phyloP scores from a whole-genome alignment of 2,888 invertebrate species.

The Danaus chrysippus region DNA sequence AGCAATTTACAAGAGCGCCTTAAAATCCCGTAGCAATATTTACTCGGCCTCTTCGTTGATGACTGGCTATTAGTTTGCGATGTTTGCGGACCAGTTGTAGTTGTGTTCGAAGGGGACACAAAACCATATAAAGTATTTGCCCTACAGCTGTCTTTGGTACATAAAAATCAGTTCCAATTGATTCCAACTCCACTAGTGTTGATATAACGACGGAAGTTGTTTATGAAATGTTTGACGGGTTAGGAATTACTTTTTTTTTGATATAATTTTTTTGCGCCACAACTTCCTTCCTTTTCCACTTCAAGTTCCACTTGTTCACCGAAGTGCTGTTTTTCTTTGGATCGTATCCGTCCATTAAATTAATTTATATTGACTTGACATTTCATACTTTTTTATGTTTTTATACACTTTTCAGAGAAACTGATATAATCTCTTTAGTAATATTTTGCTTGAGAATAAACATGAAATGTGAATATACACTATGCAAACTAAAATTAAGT shows the following conservation, averaged over 20 bases:
- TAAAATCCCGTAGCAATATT: slow-evolving; percentile 50
- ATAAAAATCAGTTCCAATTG: slow-evolving; percentile 56
- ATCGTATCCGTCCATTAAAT: slow-evolving; percentile 7
- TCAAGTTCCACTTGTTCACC: slow-evolving; percentile 14
- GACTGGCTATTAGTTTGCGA: slow-evolving; percentile 46
- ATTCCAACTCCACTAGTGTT: slow-evolving; percentile 39
- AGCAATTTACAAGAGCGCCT: slow-evolving; percentile 32
- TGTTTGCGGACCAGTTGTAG: slow-evolving; percentile 39
- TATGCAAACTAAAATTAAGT: no score
- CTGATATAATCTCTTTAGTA: no score
- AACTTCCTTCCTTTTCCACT: slow-evolving; percentile 14
- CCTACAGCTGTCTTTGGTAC: slow-evolving; percentile 26
- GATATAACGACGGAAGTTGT: slow-evolving; percentile 40
- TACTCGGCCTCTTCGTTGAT: slow-evolving; percentile 45
- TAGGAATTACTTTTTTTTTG: slow-evolving; percentile 62
- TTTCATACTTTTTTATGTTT: background rate
- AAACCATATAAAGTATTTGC: slow-evolving; percentile 17
- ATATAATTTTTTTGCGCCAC: slow-evolving; percentile 32
- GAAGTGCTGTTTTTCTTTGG: slow-evolving; percentile 16
- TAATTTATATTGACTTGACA: background rate
- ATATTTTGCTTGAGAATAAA: no score
- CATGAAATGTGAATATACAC: no score
- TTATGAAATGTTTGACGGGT: slow-evolving; percentile 71
- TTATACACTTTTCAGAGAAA: no score
- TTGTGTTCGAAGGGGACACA: slow-evolving; percentile 17